A percentile compares a stretch with the other conserved stretches of the same genome.
Evolutionary conservation across 2,797 vertebrate species (phyloP).

Genomic region (Brotula barbata): DNA sequence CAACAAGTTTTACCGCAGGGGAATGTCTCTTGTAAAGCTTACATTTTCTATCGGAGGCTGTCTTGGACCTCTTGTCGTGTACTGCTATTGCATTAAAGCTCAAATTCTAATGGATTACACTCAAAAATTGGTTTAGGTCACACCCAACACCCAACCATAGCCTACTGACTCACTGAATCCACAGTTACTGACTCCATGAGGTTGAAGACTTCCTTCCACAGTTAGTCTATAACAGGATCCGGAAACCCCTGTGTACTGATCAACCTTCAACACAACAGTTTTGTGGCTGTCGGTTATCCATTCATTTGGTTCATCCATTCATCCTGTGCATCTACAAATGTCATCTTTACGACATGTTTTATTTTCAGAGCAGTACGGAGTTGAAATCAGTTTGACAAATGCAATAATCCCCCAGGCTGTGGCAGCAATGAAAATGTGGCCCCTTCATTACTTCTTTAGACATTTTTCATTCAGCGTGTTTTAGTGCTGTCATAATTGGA

Average conservation of each 20-base stretch:
- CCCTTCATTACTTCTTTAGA: constrained; percentile 58
- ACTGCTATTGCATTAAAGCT: background rate
- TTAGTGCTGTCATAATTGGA: constrained; percentile 53
- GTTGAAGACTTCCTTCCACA: constrained; percentile 46
- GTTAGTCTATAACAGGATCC: constrained; percentile 51
- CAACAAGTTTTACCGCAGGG: background rate
- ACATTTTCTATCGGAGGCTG: background rate
- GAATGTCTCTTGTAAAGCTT: background rate
- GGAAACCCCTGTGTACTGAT: constrained; percentile 60
- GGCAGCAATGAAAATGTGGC: constrained; percentile 40
- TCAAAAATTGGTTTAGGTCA: background rate
- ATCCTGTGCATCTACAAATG: constrained; percentile 38
- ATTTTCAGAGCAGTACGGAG: constrained; percentile 51
- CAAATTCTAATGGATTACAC: background rate
- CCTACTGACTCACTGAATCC: background rate
- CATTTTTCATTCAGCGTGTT: constrained; percentile 42
- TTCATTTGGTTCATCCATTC: constrained; percentile 25
- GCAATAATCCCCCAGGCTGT: constrained; percentile 43
- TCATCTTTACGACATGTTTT: constrained; percentile 51
- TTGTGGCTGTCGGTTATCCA: constrained; percentile 16
- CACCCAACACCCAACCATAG: background rate
- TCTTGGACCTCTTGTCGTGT: background rate
- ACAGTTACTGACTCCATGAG: background rate
- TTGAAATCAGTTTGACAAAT: constrained; percentile 65
- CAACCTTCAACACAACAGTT: constrained; percentile 15